Base-by-base conservation (phyloP, 1,140 invertebrate genomes). In the Euwallacea fornicatus region DNA sequence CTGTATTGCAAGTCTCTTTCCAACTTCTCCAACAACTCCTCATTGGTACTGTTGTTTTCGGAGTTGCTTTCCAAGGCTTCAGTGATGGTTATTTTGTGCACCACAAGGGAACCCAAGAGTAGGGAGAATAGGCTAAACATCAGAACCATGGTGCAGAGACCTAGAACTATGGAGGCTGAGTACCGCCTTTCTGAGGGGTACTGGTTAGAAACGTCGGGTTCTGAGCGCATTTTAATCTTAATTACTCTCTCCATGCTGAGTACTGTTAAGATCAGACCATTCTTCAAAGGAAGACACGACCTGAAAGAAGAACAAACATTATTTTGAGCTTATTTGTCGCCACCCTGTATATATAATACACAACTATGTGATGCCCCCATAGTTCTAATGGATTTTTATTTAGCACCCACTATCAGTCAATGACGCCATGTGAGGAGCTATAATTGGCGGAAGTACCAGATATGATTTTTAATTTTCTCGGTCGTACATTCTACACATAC, bases 111-210 rank as follows among this genome's bases (percentile, higher is more conserved):
- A 16, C 71, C 74, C 76, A 77, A 75, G n/a, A 77, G 41, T 3
- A 88, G 69, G 33, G 83, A 84, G 0, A 85, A 86, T 15, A 89
- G 77, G 2, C 87, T 73, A 7, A 88, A 82, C 8, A 83, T 83
- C 6, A 88, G 79, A 69, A 89, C 87, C 0, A 89, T 83, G 73
- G 87, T 84, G 6, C 85, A 85, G 21, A 90, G 73, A 3, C 88
- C 88, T 11, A 86, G 84, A 0, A 89, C 87, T 0, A 87, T 89
- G 0, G 88, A 88, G 0, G 88, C 87, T 0, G 88, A 89, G 73
- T 89, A 89, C 66, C 87, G 82, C 74, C 88, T 79, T 78, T 90
- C 88, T 6, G 88, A 89, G 6, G 79, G 79, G 13, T 76, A 74
- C 59, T 72, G 70, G 13, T 64, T 59, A 2, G 41, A 42, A 11